phyloP scores from a whole-genome alignment of 2,113 vertebrate genomes.

The Odocoileus virginianus region DNA sequence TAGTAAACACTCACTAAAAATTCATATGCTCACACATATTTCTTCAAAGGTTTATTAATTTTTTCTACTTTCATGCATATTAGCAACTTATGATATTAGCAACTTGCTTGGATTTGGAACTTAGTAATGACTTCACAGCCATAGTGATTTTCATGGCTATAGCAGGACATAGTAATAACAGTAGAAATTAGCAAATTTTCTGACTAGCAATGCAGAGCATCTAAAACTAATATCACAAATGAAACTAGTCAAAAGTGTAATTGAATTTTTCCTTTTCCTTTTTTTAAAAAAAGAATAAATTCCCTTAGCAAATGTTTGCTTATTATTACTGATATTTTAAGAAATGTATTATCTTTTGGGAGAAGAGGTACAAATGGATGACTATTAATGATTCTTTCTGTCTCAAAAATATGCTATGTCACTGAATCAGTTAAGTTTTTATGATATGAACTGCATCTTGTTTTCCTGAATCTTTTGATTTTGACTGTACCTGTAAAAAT shows the following conservation, averaged over 20 bases:
- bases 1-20: neutral
- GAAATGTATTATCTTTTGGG: neutral
- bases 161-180: neutral
- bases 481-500: neutral
- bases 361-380: neutral
- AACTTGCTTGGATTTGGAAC: neutral
- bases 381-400: neutral
- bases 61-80: neutral
- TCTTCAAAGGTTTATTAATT: neutral
- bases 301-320: neutral
- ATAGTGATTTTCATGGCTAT: neutral
- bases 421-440: neutral
- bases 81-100: neutral
- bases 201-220: neutral
- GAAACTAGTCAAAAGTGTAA: neutral
- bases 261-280: neutral
- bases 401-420: neutral
- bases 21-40: neutral
- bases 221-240: neutral
- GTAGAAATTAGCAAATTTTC: neutral
- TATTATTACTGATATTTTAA: neutral
- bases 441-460: neutral
- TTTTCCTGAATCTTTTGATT: neutral
- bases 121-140: neutral
- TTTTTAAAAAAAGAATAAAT: neutral